phyloP scores from a whole-genome alignment of 2,797 vertebrate species.

The Mormyrus proboscirostris region DNA sequence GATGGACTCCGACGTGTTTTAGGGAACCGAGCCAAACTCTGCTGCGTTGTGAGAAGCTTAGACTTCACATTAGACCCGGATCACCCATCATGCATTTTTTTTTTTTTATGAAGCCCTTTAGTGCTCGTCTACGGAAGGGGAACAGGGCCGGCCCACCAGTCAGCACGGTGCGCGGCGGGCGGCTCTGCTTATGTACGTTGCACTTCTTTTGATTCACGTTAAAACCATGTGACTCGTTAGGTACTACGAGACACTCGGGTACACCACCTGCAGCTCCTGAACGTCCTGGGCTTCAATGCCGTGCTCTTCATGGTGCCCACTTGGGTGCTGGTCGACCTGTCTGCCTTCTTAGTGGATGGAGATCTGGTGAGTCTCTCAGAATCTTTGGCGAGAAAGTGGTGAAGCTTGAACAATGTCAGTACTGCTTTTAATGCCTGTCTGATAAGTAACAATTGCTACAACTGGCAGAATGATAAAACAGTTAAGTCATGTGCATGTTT shows the following conservation, averaged over 20 bases:
- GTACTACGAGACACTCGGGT: slow-evolving; percentile 84
- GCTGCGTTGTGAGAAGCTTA: background rate
- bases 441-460: background rate
- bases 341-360: slow-evolving; percentile 83
- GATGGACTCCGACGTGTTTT: background rate
- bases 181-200: background rate
- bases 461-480: too few species aligned
- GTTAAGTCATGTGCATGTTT: background rate
- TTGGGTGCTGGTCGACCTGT: slow-evolving; percentile 91
- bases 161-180: background rate
- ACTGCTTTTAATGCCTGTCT: background rate
- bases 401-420: background rate
- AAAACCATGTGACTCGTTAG: slow-evolving; percentile 47
- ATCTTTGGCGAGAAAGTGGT: background rate
- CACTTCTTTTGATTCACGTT: background rate
- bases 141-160: background rate
- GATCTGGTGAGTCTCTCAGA: slow-evolving; percentile 71
- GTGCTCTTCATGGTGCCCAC: slow-evolving; percentile 96
- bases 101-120: background rate
- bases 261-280: slow-evolving; percentile 87
- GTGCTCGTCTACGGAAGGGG: background rate
- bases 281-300: slow-evolving; percentile 87
- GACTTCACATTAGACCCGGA: background rate
- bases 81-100: background rate
- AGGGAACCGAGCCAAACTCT: background rate